phyloP scores from a whole-genome alignment of 2,113 vertebrate genomes.

The Megaceryle maxima region DNA sequence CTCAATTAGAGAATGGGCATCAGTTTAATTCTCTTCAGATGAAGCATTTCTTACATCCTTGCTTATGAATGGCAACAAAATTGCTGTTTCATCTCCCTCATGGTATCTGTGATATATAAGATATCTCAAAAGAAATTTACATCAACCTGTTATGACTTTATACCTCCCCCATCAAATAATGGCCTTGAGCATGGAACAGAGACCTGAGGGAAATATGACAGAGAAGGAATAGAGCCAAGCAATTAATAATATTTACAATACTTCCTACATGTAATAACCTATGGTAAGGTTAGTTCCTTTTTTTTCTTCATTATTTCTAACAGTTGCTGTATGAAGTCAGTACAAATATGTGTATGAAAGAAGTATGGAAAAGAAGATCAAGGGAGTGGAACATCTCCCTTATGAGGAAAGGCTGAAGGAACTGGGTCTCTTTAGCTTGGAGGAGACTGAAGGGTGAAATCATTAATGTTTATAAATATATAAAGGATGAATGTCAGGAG shows the following conservation, averaged over 20 bases:
- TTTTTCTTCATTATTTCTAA: neutral
- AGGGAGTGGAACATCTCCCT: too few species aligned
- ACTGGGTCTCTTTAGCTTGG: too few species aligned
- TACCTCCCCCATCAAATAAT: constrained; percentile 55
- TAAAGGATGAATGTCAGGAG: too few species aligned
- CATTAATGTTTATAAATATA: too few species aligned
- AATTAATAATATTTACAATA: constrained; percentile 69
- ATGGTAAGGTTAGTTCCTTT: constrained; percentile 18
- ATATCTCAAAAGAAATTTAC: constrained; percentile 65
- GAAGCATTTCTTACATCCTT: neutral
- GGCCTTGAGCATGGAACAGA: constrained; percentile 55
- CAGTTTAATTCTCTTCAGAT: constrained; percentile 2
- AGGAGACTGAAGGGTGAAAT: too few species aligned
- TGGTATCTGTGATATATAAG: constrained; percentile 60
- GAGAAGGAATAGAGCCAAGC: constrained; percentile 57
- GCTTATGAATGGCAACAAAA: constrained; percentile 38
- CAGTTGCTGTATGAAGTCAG: neutral
- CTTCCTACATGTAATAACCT: constrained; percentile 38
- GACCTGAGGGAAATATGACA: constrained; percentile 63
- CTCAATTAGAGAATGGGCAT: neutral
- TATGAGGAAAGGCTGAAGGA: too few species aligned
- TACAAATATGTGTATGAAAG: neutral
- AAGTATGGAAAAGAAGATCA: neutral
- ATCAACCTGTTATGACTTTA: constrained; percentile 59
- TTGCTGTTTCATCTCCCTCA: constrained; percentile 36